Conservation (phyloP, 1,140 invertebrate genomes). For the Leptinotarsa undecemlineata region DNA sequence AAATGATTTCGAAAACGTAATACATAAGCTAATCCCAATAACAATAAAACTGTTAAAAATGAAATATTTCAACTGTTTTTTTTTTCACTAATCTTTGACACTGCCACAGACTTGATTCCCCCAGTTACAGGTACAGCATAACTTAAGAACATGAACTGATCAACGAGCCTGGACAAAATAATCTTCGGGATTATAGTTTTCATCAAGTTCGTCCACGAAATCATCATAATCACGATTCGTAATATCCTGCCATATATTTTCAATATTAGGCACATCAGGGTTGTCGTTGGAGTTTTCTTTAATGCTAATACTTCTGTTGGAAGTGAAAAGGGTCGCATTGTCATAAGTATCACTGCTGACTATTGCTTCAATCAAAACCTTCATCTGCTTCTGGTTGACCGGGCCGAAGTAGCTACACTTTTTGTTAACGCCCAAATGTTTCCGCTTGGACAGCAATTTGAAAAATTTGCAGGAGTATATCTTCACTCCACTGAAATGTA, state of each 20-base stretch:
- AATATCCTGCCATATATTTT: conserved; percentile 4
- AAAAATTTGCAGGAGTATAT: conserved; percentile 41
- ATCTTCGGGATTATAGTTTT: not conserved
- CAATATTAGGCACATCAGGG: not conserved
- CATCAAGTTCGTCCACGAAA: not conserved
- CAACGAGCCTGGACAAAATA: too few species aligned
- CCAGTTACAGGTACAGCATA: too few species aligned
- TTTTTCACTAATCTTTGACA: too few species aligned
- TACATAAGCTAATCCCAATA: too few species aligned
- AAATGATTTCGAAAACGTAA: too few species aligned
- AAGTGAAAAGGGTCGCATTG: not conserved
- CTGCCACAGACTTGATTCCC: too few species aligned
- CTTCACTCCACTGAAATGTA: conserved; percentile 32
- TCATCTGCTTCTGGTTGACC: conserved; percentile 7
- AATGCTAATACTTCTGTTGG: not conserved
- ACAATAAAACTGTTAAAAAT: too few species aligned
- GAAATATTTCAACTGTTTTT: too few species aligned
- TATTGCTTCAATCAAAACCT: not conserved
- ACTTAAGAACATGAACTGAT: too few species aligned
- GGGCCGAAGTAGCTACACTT: conserved; percentile 5
- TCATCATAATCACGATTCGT: not conserved
- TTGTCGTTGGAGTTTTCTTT: not conserved
- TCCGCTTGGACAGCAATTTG: conserved; percentile 17
- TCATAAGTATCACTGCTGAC: conserved; percentile 11
- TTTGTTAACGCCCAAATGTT: not conserved